Base-by-base conservation (phyloP, 2,888 invertebrate genomes). In the Drosophila rubida region DNA sequence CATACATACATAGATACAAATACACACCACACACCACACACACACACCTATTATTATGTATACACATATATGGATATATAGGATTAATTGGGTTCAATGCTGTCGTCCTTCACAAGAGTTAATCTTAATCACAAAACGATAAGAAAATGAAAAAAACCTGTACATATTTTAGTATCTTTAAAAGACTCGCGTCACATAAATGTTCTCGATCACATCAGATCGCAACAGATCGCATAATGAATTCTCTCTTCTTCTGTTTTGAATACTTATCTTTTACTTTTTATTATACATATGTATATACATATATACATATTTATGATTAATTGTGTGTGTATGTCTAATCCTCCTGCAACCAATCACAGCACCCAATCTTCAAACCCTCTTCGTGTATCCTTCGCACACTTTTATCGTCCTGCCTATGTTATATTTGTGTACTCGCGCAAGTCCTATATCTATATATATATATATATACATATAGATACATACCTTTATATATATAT, bases 61-160 rank as follows among this genome's bases (percentile, higher is more conserved):
- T 59, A 69, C 7, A 70, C 9, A 63, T 32, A 59, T 39, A 65
- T 65, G 63, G 46, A 53, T 35, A 55, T 77, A 44, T 77, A 77
- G 62, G 51, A 67, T 66, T 77, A 84, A 78, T 74, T 87, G 80
- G 80, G 87, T 80, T 80, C 74, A 87, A 77, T 64, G 85, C 80
- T 84, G 68, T 84, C 78, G 80, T 79, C 87, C 83, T 76, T 69
- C 65, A 84, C 78, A 75, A 79, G 75, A 66, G 58, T 71, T 66
- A 65, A 76, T 48, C 62, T 69, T 75, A 70, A 79, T 70, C 61
- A 62, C 54, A 58, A 50, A 54, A 48, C 9, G 13, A 32, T 48
- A 53, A 37, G 46, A 54, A 46, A 65, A 77, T 5, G 13, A 22
- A 39, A 39, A 48, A 49, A 42, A 85, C 76, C 86, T 82, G 82